phyloP scores from a whole-genome alignment of 2,888 invertebrate genomes.

The Agrenia bidenticulata region DNA sequence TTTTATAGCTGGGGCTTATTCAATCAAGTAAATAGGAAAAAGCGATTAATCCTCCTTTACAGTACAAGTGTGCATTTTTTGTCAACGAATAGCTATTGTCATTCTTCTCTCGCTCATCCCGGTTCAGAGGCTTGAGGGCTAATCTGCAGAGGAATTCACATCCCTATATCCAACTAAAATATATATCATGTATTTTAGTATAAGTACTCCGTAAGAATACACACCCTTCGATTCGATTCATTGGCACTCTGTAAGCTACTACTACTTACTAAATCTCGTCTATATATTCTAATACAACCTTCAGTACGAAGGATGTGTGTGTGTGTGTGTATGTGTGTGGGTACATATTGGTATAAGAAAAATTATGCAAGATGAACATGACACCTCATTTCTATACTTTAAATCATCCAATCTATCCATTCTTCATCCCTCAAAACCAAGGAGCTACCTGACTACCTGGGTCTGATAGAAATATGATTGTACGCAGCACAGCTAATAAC shows the following conservation, averaged over 20 bases:
- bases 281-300: neutral
- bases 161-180: neutral
- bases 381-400: conserved; percentile 7
- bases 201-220: conserved; percentile 1
- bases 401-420: conserved; percentile 1
- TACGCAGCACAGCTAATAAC: no score
- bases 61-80: conserved; percentile 8
- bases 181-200: neutral
- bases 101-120: conserved; percentile 47
- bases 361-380: neutral
- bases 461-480: neutral
- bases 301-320: neutral
- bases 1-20: conserved; percentile 15
- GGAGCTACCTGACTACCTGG: no score
- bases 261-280: neutral
- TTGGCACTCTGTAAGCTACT: conserved; percentile 19
- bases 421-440: neutral
- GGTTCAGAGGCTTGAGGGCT: conserved; percentile 45
- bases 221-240: conserved; percentile 44
- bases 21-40: conserved; percentile 12
- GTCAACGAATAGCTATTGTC: conserved; percentile 47
- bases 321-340: no score
- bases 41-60: conserved; percentile 10
- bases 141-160: conserved; percentile 47
- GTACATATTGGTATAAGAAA: no score